Base-by-base conservation (phyloP, 1,140 invertebrate species). In the Sogatella furcifera region DNA sequence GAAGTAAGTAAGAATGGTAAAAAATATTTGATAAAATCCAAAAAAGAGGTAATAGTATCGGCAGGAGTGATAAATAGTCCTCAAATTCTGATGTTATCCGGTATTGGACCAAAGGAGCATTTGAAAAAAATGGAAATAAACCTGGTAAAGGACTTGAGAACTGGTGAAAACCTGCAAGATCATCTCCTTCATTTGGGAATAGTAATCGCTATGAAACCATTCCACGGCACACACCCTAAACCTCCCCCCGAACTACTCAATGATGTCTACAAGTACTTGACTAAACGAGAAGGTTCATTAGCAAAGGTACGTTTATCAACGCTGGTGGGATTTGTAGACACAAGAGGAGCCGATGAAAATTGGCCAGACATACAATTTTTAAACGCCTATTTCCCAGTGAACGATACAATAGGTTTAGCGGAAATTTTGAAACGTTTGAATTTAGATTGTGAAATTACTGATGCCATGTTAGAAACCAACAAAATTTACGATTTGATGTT, bases 1-100 rank as follows among this genome's bases (percentile, higher is more conserved):
- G 85, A 89, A 71, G 89, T 86, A 66, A 71, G 83, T 1, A 79
- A 86, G 59, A 76, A 86, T 59, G 86, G 84, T n/a, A 74, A 76
- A 17, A 80, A 78, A 55, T 78, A 82, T 66, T 67, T 57, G 6
- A 81, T 89, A 0, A 73, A 78, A 22, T 87, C 88, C 0, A 78
- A 76, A 46, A 85, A 86, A 68, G 89, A 92, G 72, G 80, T 92
- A 0, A 63, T 63, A 52, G 14, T 64, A 6, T 67, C 68, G 6
- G 74, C 72, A 9, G 75, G 75, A 9, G 65, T 69, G 0, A 65
- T 77, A 17, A 64, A 65, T n/a, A 68, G 69, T 1, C 69, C 75
- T 1, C 70, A 77, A 62, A 49, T 80, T 17, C 65, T 80, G 9
- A 72, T 80, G 70, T 64, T 80, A 1, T 78, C 76, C n/a, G 78